Evolutionary conservation across 2,113 vertebrate genomes (phyloP).

Genomic region (Ciconia boyciana): DNA sequence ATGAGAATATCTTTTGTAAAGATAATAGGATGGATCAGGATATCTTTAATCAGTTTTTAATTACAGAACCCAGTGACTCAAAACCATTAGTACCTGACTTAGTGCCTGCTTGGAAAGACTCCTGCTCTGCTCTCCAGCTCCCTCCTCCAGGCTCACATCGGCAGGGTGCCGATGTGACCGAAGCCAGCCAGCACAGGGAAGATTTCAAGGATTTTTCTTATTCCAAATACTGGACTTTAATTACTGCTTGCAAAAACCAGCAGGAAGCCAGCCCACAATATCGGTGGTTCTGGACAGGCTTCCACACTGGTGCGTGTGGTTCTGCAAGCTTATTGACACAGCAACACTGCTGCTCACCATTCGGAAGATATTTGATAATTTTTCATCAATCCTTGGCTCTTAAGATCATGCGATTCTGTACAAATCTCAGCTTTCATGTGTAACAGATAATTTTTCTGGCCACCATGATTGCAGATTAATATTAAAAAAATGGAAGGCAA

Average conservation of each 20-base stretch:
- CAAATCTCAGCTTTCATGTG: not conserved
- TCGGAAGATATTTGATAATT: not conserved
- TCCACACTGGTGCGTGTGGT: not conserved
- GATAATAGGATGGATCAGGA: not conserved
- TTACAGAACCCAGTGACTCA: constrained; percentile 37
- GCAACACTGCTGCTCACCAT: not conserved
- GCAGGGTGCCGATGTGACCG: not conserved
- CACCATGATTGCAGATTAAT: not conserved
- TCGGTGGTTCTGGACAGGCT: not conserved
- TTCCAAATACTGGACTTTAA: not conserved
- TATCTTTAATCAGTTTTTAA: constrained; percentile 51
- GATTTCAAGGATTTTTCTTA: not conserved
- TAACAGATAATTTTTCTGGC: not conserved
- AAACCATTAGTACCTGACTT: constrained; percentile 9
- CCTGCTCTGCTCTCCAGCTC: not conserved
- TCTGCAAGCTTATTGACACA: not conserved
- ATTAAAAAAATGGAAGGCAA: not conserved
- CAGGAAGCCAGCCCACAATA: not conserved
- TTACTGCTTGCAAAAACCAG: not conserved
- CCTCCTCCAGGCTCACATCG: not conserved
- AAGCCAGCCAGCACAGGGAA: not conserved
- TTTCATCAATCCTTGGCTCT: not conserved
- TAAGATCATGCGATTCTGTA: not conserved
- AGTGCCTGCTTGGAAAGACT: not conserved
- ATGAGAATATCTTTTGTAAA: constrained; percentile 32